These are phyloP conservation scores for Dipus sagitta DNA, from an alignment of 2,797 vertebrate species.

Conservation along the genomic window DNA sequence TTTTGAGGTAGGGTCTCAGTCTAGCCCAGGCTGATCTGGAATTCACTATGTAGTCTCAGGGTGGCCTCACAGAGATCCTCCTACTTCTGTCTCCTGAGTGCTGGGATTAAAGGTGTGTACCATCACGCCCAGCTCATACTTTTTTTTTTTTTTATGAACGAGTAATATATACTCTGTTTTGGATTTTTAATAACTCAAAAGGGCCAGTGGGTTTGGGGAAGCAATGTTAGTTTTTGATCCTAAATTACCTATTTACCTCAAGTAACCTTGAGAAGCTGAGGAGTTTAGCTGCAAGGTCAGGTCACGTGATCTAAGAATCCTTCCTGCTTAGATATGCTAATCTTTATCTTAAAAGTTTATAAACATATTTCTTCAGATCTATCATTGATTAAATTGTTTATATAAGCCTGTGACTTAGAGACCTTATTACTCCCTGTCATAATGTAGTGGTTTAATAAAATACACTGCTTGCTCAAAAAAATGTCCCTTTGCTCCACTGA, in stretches of 20 bases:
- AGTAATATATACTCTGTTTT: not conserved
- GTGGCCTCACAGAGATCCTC: too few relatives aligned
- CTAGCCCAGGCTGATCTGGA: too few relatives aligned
- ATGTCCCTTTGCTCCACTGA: not conserved
- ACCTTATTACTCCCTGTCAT: not conserved
- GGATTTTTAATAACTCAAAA: not conserved
- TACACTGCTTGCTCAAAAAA: not conserved
- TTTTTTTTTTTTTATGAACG: too few relatives aligned
- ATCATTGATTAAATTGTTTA: conserved; percentile 9
- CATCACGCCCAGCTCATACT: too few relatives aligned
- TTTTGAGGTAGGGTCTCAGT: too few relatives aligned
- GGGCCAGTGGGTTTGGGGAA: not conserved
- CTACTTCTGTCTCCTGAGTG: too few relatives aligned
- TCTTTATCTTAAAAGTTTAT: conserved; percentile 32
- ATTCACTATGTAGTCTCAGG: too few relatives aligned
- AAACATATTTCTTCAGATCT: not conserved
- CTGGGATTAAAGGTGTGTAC: too few relatives aligned
- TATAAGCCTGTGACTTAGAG: not conserved
- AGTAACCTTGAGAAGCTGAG: not conserved
- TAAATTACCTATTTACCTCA: not conserved
- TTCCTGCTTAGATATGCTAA: conserved; percentile 10
- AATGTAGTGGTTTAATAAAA: not conserved
- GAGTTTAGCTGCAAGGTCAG: not conserved
- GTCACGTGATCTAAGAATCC: not conserved
- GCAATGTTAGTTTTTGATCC: not conserved